Base-by-base conservation (phyloP, 2,113 vertebrate species). In the Ascaphus truei region DNA sequence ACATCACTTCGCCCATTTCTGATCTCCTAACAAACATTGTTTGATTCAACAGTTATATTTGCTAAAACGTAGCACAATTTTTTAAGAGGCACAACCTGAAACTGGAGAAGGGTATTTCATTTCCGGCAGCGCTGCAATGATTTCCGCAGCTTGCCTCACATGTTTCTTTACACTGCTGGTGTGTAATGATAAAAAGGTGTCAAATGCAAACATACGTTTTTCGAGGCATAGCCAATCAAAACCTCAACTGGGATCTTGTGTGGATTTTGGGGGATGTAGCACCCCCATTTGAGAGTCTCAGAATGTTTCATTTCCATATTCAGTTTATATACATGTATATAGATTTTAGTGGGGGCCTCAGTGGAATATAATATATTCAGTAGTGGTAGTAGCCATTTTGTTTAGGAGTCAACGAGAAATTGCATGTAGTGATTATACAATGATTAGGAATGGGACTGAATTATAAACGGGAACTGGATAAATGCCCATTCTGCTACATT, bases 81-180 rank as follows among this genome's bases (percentile, higher is more conserved):
- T 69, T 23, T 39, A 62, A 50, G 66, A 50, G 47, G 18, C 37
- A 50, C 27, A 60, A 37, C 41, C 31, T n/a, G 43, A 59, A 51
- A 69, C 31, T 50, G 47, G 22, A 69, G 66, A 60, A 69, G 55
- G 56, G 66, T 60, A 69, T 69, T 69, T 69, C 41, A 69, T 69
- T 69, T 69, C 66, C 55, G 41, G 66, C 33, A 39, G 18, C 30
- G 45, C 34, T 39, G 22, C 59, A 60, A 60, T 69, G 22, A 36
- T 69, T 69, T 69, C 58, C 66, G 51, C 55, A 69, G 55, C 30
- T 48, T 37, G 66, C 29, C n/a, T 58, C 31, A 29, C 31, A 59
- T 60, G 37, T 13, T 30, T 55, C 31, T 31, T 31, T 12, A 34
- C 29, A 27, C 37, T 69, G 66, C 34, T 31, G 53, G 55, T 22